Conservation (phyloP, 2,888 invertebrate genomes). For the Alloscopus bannaensis region DNA sequence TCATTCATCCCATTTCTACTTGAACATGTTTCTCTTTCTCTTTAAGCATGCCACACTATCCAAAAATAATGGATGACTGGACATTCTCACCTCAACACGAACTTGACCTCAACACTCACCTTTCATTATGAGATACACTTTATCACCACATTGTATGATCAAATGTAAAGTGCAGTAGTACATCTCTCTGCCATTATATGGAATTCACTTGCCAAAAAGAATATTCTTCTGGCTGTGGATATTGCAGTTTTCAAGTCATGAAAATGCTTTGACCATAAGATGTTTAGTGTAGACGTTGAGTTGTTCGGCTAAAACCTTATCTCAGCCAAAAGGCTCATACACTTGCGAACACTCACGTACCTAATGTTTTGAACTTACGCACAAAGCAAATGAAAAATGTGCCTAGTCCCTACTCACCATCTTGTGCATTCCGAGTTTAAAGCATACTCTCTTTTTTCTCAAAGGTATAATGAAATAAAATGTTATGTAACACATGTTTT, state of each 20-base stretch:
- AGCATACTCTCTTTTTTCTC: too few species aligned
- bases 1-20: constrained; percentile 32
- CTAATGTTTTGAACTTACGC: too few species aligned
- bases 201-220: constrained; percentile 19
- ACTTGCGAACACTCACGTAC: too few species aligned
- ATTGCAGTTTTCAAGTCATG: too few species aligned
- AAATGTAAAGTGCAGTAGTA: not conserved
- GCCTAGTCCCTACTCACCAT: too few species aligned
- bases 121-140: constrained; percentile 36
- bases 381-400: too few species aligned
- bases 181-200: constrained; percentile 3
- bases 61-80: constrained; percentile 52
- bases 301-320: too few species aligned
- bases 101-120: constrained; percentile 61
- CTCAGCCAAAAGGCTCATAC: too few species aligned
- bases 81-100: constrained; percentile 60
- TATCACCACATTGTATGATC: too few species aligned
- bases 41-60: constrained; percentile 9
- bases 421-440: too few species aligned
- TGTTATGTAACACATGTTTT: constrained; percentile 31
- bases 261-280: too few species aligned
- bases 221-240: not conserved
- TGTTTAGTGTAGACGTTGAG: too few species aligned
- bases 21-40: constrained; percentile 7
- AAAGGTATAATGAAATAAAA: not conserved